Base-by-base conservation (phyloP, 92 coral and sea anemone species). In the Porites divaricata region DNA sequence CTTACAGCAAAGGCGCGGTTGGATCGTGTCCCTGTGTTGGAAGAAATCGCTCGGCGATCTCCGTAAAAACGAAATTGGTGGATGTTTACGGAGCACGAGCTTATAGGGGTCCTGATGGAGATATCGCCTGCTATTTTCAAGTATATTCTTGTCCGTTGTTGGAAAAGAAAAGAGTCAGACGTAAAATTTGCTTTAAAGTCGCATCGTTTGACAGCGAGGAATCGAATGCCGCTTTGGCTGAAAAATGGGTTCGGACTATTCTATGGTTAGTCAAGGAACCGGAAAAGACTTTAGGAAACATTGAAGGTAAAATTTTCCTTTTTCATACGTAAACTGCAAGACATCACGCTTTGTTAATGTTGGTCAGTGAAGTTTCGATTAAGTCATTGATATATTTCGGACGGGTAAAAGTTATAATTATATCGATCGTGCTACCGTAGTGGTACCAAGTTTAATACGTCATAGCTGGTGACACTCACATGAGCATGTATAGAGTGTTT, bases 11-110 rank as follows among this genome's bases (percentile, higher is more conserved):
- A 24, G 63, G 71, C 9, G 51, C 61, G 2, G 86, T 62, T 19
- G 72, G 50, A 9, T 59, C 28, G 1, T 72, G 71, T 13, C 51
- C 71, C 5, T 82, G 86, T 14, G 57, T 49, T 72, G 71, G 79
- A 51, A 61, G 28, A 50, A 51, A 72, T 22, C 72, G 86, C 1
- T 72, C 86, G 35, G 56, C 76, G 45, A 26, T 73, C 16, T 25
- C 57, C 2, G n/a, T 56, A 3, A 17, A 54, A 14, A 62, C 58
- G 16, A 75, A 86, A 17, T 51, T 91, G 15, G 75, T 63, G 56
- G 98, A 94, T 71, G 77, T 94, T 53, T 94, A 92, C 64, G 95
- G 98, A 35, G 98, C 92, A 8, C 89, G 92, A 75, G 91, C 84
- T 10, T 93, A 89, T 51, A 83, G 70, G 20, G 93, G 93, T 21